Percentiles rank a stretch among this genome's conserved stretches.
Evolutionary conservation across 2,113 vertebrate species (phyloP).

Genomic region (Potamarius usumacintae): DNA sequence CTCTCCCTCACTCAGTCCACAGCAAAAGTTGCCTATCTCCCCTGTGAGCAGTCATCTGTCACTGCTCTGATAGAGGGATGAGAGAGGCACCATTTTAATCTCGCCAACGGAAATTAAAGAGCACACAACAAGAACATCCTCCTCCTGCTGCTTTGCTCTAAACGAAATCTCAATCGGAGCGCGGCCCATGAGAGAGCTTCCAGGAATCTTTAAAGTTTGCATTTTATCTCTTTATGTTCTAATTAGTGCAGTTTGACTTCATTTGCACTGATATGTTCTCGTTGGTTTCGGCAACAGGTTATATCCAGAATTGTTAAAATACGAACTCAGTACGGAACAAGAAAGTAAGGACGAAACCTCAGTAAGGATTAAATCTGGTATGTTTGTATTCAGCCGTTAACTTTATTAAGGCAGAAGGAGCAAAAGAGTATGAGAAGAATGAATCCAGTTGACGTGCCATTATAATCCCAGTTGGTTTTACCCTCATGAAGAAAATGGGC

Average conservation of each 20-base stretch:
- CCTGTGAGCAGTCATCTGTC: constrained; percentile 73
- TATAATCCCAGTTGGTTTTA: background rate
- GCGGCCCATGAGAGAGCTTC: constrained; percentile 18
- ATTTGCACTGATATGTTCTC: background rate
- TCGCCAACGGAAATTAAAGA: constrained; percentile 50
- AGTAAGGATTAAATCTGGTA: background rate
- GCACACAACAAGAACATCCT: constrained; percentile 43
- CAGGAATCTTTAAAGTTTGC: constrained; percentile 33
- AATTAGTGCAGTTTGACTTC: constrained; percentile 23
- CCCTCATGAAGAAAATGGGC: background rate
- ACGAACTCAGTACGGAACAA: background rate
- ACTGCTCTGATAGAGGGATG: constrained; percentile 64
- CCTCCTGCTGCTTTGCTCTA: constrained; percentile 37
- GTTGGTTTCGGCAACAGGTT: constrained; percentile 13
- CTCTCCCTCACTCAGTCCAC: constrained; percentile 63
- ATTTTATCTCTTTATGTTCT: constrained; percentile 9
- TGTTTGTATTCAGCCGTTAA: background rate
- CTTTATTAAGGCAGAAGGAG: background rate
- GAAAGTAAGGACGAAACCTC: background rate
- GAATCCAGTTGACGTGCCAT: background rate
- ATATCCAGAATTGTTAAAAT: background rate
- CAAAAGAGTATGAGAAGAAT: background rate
- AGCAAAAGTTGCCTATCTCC: constrained; percentile 70
- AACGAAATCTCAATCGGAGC: constrained; percentile 28
- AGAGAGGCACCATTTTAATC: constrained; percentile 54